phyloP scores from a whole-genome alignment of 2,888 invertebrate genomes.

The Melipona bicolor region DNA sequence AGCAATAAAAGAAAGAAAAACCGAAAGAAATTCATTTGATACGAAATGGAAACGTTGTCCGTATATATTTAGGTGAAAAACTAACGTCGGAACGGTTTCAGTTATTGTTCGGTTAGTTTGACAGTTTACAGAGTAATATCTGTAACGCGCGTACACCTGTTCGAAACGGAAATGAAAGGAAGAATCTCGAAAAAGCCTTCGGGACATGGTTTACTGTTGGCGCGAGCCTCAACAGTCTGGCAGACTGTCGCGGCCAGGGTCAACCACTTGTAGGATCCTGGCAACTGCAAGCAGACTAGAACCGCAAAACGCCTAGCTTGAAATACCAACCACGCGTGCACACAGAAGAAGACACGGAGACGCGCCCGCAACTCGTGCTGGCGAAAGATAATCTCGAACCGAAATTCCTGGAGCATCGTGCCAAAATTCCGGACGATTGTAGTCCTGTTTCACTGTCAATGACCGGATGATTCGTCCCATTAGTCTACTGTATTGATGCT shows the following conservation, averaged over 20 bases:
- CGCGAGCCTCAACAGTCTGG: conserved; percentile 64
- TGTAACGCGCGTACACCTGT: conserved; percentile 32
- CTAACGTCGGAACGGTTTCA: conserved; percentile 10
- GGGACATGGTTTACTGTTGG: conserved; percentile 34
- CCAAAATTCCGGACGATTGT: conserved; percentile 53
- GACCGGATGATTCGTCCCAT: conserved; percentile 22
- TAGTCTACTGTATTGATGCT: not conserved
- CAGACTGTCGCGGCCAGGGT: conserved; percentile 79
- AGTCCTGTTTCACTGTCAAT: conserved; percentile 41
- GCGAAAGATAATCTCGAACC: conserved; percentile 26
- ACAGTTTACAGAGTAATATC: not conserved
- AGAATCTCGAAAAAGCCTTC: conserved; percentile 44
- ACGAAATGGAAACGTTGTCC: conserved; percentile 1
- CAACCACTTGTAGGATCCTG: conserved; percentile 81
- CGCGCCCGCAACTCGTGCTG: not conserved
- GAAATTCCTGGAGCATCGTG: conserved; percentile 33
- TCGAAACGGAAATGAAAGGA: conserved; percentile 47
- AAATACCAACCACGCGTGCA: conserved; percentile 40
- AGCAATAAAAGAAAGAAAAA: not conserved
- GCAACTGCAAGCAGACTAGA: conserved; percentile 67
- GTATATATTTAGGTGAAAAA: not conserved
- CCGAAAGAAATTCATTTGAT: not conserved
- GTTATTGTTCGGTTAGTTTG: conserved; percentile 3
- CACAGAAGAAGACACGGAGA: conserved; percentile 5
- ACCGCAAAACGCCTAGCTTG: conserved; percentile 57